Conservation (phyloP, 2,888 invertebrate species). For the Plagiodera versicolora region DNA sequence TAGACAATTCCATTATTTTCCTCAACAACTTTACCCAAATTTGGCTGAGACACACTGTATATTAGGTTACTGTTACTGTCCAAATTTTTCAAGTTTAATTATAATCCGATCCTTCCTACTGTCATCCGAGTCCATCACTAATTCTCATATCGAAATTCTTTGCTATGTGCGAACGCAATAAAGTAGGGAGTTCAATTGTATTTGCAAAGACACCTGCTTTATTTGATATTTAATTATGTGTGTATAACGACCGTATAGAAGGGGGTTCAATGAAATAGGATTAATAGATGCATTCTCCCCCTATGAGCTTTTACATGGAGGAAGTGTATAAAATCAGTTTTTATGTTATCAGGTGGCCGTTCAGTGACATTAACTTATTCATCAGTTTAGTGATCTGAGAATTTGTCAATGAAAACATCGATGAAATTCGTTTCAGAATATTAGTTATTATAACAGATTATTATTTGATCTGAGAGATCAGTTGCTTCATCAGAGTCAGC, state of each 20-base stretch:
- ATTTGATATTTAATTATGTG: constrained; percentile 49
- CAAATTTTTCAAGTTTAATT: too few relatives aligned
- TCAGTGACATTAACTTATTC: neutral
- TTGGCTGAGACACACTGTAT: too few relatives aligned
- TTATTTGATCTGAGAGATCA: too few relatives aligned
- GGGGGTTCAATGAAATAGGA: constrained; percentile 38
- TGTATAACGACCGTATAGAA: constrained; percentile 41
- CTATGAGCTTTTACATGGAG: constrained; percentile 12
- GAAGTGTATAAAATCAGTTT: constrained; percentile 24
- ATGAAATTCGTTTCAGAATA: too few relatives aligned
- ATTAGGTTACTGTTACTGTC: too few relatives aligned
- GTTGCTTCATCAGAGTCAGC: too few relatives aligned
- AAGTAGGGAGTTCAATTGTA: constrained; percentile 4
- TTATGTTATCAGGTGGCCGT: neutral
- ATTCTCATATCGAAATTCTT: neutral
- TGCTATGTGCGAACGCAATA: constrained; percentile 7
- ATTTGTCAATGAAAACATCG: too few relatives aligned
- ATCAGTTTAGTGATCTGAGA: too few relatives aligned
- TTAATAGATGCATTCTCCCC: constrained; percentile 31
- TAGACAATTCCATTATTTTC: too few relatives aligned
- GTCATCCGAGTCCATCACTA: neutral
- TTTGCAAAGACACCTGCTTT: constrained; percentile 41
- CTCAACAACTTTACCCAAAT: too few relatives aligned
- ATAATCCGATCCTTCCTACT: neutral
- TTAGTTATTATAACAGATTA: too few relatives aligned